Evolutionary conservation across 1,140 invertebrate genomes (phyloP).

Genomic region (Euura lappo): DNA sequence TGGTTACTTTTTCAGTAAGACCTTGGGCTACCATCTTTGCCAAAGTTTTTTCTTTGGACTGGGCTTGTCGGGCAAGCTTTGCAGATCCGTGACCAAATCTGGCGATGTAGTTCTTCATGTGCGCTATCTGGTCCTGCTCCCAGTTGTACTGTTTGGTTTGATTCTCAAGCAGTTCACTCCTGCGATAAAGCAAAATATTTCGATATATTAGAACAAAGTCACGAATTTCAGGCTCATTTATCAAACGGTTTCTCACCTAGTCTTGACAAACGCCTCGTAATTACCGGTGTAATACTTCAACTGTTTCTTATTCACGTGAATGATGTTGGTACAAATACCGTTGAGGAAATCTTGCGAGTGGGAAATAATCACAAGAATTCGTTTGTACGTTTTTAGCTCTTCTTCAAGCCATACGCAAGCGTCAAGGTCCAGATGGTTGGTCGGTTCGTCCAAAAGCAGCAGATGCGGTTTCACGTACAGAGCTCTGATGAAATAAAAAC

Average conservation of each 20-base stretch:
- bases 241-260: constrained; percentile 36
- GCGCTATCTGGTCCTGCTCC: constrained; percentile 99
- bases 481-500: constrained; percentile 61
- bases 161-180: constrained; percentile 95
- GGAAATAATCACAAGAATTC: constrained; percentile 98
- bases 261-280: constrained; percentile 91
- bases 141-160: constrained; percentile 99
- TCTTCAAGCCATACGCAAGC: constrained; percentile 99
- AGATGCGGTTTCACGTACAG: constrained; percentile 93
- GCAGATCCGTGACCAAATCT: constrained; percentile 99
- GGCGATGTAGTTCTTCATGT: constrained; percentile 99
- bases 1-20: constrained; percentile 90
- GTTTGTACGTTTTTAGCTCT: constrained; percentile 94
- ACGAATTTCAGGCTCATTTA: not conserved
- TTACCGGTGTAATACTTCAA: constrained; percentile 96
- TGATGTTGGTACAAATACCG: constrained; percentile 98
- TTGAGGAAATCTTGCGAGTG: constrained; percentile 99
- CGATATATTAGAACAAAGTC: not conserved
- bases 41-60: constrained; percentile 98
- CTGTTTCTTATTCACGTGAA: constrained; percentile 93
- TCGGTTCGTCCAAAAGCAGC: constrained; percentile 94
- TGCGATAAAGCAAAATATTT: constrained; percentile 27
- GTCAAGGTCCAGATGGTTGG: constrained; percentile 98
- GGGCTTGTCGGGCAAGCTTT: constrained; percentile 97
- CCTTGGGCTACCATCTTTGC: constrained; percentile 99